Evolutionary conservation across 2,113 vertebrate species (phyloP).

Genomic region (Chloropsis hardwickii): DNA sequence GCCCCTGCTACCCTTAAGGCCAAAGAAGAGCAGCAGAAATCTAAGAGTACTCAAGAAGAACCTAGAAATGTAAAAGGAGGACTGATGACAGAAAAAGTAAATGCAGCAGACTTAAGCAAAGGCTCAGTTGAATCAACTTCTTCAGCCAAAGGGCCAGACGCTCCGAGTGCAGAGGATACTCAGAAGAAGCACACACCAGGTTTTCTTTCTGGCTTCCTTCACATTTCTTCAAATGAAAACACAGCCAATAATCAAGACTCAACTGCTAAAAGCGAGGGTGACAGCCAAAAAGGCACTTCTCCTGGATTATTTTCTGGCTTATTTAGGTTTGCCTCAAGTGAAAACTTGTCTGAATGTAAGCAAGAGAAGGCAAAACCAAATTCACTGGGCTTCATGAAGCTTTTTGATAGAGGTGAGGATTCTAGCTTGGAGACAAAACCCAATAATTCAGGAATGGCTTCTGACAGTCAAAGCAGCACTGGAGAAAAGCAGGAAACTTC

Average conservation of each 20-base stretch:
- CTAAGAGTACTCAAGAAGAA: not conserved
- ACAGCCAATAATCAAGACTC: conserved; percentile 45
- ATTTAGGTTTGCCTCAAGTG: conserved; percentile 68
- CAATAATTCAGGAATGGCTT: not conserved
- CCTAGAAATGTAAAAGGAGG: not conserved
- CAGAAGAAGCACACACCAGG: conserved; percentile 43
- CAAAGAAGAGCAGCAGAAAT: not conserved
- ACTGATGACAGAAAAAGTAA: not conserved
- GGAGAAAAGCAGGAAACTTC: conserved; percentile 47
- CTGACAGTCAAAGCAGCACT: not conserved
- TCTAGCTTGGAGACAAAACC: not conserved
- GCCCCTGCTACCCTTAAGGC: not conserved
- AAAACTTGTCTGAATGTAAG: conserved; percentile 59
- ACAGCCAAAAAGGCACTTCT: conserved; percentile 32
- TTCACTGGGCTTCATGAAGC: conserved; percentile 48
- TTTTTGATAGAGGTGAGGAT: conserved; percentile 51
- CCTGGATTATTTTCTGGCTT: conserved; percentile 69
- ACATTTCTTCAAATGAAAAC: conserved; percentile 68
- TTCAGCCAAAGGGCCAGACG: not conserved
- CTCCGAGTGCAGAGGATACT: not conserved
- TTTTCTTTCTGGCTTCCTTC: conserved; percentile 77
- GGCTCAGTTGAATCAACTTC: not conserved
- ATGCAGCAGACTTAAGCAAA: not conserved
- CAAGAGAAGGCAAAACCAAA: conserved; percentile 43
- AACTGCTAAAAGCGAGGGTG: conserved; percentile 21